These are phyloP conservation scores for Perithous albicinctus DNA, from an alignment of 2,888 invertebrate species.

Conservation along the genomic window DNA sequence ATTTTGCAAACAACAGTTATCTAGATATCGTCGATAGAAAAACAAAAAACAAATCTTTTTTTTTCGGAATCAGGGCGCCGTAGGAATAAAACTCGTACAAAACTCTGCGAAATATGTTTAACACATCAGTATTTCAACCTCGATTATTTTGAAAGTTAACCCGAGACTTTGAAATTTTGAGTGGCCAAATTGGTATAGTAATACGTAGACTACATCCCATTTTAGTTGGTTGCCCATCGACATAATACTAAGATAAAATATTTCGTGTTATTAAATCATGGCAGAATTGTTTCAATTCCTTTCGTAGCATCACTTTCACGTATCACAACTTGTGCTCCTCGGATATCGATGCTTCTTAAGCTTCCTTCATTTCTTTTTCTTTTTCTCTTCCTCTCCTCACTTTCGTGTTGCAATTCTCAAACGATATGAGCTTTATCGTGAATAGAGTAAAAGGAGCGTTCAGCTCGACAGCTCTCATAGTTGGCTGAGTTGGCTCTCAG, in stretches of 20 bases:
- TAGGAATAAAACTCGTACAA: too few species aligned
- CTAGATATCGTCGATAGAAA: too few species aligned
- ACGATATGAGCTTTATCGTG: constrained; percentile 77
- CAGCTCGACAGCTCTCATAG: constrained; percentile 71
- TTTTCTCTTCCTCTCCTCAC: constrained; percentile 32
- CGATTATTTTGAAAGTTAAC: too few species aligned
- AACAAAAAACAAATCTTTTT: too few species aligned
- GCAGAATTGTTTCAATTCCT: not conserved
- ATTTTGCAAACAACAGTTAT: too few species aligned
- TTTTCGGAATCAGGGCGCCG: too few species aligned
- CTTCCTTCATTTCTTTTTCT: constrained; percentile 22
- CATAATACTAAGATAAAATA: not conserved
- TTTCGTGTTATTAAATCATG: not conserved
- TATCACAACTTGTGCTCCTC: constrained; percentile 11
- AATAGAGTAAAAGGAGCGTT: constrained; percentile 70
- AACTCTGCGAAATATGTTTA: too few species aligned
- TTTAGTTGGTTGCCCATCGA: not conserved
- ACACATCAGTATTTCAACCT: too few species aligned
- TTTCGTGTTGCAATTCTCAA: constrained; percentile 61
- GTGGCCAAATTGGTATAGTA: too few species aligned
- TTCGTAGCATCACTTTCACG: not conserved
- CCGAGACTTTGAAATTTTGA: too few species aligned
- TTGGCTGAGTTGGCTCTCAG: constrained; percentile 38
- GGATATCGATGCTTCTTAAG: constrained; percentile 53
- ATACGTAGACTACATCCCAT: not conserved